Conservation (phyloP, 2,113 vertebrate species). For the Sapayoa aenigma region DNA sequence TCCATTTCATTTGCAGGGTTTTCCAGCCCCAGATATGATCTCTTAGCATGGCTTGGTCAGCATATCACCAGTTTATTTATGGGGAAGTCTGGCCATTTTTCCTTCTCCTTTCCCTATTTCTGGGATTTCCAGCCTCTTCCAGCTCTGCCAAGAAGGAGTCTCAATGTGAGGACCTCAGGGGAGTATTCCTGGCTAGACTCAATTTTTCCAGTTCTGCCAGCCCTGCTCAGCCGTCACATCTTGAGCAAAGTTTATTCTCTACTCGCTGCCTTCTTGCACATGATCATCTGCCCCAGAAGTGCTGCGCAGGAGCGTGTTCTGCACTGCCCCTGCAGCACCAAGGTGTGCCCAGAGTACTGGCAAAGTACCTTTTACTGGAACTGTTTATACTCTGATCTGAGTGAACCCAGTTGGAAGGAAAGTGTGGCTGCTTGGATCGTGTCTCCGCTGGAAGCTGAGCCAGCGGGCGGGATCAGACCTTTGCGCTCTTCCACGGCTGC, state of each 20-base stretch:
- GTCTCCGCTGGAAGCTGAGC: background rate
- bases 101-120: background rate
- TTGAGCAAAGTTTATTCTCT: background rate
- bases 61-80: background rate
- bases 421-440: background rate
- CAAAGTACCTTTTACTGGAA: background rate
- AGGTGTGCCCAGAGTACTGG: background rate
- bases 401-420: background rate
- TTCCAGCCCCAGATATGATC: background rate
- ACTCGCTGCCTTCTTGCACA: background rate
- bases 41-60: background rate
- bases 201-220: background rate
- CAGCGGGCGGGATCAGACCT: slow-evolving; percentile 8
- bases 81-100: background rate
- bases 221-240: background rate
- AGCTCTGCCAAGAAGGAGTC: background rate
- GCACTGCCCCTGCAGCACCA: background rate
- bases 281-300: background rate
- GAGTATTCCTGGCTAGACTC: background rate
- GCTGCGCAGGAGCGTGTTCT: background rate
- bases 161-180: background rate
- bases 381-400: background rate
- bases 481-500: background rate
- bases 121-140: background rate
- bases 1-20: background rate